A percentile compares a stretch with the other conserved stretches of the same genome.
Conservation (phyloP, 1,140 invertebrate genomes). For the Drosophila athabasca region DNA sequence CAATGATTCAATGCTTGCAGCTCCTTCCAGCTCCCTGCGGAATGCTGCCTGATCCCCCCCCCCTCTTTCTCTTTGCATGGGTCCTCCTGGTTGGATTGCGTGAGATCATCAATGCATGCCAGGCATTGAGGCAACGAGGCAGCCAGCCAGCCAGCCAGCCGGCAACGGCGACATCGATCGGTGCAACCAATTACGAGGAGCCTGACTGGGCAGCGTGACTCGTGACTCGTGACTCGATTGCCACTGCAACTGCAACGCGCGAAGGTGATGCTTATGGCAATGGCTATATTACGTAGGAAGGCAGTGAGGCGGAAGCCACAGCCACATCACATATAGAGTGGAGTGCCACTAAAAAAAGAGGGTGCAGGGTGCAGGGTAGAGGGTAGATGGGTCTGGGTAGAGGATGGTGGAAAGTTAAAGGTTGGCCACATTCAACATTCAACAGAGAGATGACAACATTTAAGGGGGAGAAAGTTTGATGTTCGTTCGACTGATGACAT, state of each 20-base stretch:
- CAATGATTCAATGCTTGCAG: conserved; percentile 42
- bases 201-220: conserved; percentile 31
- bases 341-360: too few species aligned
- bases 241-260: conserved; percentile 3
- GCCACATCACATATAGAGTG: too few species aligned
- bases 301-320: conserved; percentile 37
- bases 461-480: conserved; percentile 48
- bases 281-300: conserved; percentile 49
- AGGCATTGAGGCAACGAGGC: background rate
- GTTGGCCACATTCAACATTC: conserved; percentile 37
- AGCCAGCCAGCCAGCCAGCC: conserved; percentile 33
- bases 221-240: conserved; percentile 40
- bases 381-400: conserved; percentile 2
- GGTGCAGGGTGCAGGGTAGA: too few species aligned
- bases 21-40: conserved; percentile 20
- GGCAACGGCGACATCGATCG: conserved; percentile 31
- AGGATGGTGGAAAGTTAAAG: conserved; percentile 41
- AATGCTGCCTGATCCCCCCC: background rate
- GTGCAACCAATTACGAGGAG: conserved; percentile 46
- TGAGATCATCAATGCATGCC: conserved; percentile 47
- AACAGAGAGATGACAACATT: conserved; percentile 40
- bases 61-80: conserved; percentile 21
- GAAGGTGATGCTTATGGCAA: conserved; percentile 18
- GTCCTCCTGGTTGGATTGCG: conserved; percentile 38
- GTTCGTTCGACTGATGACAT: conserved; percentile 39